A percentile compares a stretch with the other conserved stretches of the same genome.
These are phyloP conservation scores for Galeruca laticollis DNA, from an alignment of 2,888 invertebrate genomes.

Conservation along the genomic window DNA sequence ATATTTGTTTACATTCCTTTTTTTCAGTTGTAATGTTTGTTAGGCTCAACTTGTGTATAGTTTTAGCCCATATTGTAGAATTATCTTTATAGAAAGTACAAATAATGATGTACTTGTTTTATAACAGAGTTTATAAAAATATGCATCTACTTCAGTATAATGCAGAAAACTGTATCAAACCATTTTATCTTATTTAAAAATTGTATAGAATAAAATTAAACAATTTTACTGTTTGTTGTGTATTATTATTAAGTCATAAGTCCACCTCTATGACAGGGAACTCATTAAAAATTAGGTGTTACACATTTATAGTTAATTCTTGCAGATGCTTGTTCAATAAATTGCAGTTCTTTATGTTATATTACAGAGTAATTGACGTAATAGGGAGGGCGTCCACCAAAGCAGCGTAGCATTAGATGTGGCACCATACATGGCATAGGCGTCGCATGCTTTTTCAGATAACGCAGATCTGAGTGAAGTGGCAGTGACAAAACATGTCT, in stretches of 20 bases:
- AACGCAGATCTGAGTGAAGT: too few species aligned
- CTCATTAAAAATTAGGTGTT: too few species aligned
- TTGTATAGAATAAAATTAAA: not conserved
- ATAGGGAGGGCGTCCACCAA: too few species aligned
- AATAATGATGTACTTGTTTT: not conserved
- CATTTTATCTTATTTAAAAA: not conserved
- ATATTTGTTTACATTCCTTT: slow-evolving; percentile 32
- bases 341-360: too few species aligned
- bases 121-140: not conserved
- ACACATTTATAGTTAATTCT: too few species aligned
- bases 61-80: slow-evolving; percentile 8
- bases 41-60: not conserved
- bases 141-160: too few species aligned
- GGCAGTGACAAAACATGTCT: too few species aligned
- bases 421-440: too few species aligned
- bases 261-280: not conserved
- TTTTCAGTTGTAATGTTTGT: slow-evolving; percentile 15
- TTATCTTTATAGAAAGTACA: not conserved
- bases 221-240: not conserved
- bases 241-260: not conserved
- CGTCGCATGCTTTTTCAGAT: too few species aligned
- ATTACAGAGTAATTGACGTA: too few species aligned
- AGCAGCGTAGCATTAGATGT: too few species aligned
- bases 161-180: not conserved
- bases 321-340: too few species aligned